Conservation (phyloP, 2,797 vertebrate genomes). For the Phrynocephalus forsythii region DNA sequence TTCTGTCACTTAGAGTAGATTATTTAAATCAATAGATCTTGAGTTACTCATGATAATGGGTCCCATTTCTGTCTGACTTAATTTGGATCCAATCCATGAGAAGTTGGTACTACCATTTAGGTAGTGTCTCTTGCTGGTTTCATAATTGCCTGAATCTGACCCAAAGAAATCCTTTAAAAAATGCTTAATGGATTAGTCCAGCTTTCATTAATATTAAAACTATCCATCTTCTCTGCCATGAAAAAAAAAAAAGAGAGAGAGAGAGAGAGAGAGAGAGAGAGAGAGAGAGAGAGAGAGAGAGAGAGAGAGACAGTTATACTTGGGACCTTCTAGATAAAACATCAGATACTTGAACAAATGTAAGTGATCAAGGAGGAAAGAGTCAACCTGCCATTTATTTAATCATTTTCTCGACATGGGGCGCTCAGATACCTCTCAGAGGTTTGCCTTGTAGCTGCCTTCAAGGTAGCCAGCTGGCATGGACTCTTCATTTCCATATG, state of each 20-base stretch:
- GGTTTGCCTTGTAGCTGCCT: neutral
- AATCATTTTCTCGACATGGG: constrained; percentile 42
- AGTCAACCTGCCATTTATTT: constrained; percentile 48
- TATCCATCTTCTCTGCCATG: constrained; percentile 50
- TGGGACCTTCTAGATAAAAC: constrained; percentile 47
- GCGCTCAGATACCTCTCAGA: neutral
- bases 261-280: neutral
- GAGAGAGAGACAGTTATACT: constrained; percentile 46
- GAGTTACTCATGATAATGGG: too few species aligned
- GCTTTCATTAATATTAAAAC: constrained; percentile 48
- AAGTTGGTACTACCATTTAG: too few species aligned
- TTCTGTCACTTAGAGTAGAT: too few species aligned
- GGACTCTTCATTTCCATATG: constrained; percentile 1
- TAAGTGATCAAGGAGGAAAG: constrained; percentile 37
- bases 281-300: too few species aligned
- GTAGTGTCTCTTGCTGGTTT: neutral
- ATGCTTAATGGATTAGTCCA: constrained; percentile 36
- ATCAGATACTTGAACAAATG: constrained; percentile 28
- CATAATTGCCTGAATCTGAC: neutral
- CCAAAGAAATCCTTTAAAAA: constrained; percentile 27
- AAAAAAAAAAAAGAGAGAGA: constrained; percentile 19
- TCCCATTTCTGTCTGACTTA: too few species aligned
- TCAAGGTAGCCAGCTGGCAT: constrained; percentile 30
- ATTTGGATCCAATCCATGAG: too few species aligned
- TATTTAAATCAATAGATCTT: too few species aligned